Conservation (phyloP, 2,797 vertebrate genomes). For the Falco cherrug region DNA sequence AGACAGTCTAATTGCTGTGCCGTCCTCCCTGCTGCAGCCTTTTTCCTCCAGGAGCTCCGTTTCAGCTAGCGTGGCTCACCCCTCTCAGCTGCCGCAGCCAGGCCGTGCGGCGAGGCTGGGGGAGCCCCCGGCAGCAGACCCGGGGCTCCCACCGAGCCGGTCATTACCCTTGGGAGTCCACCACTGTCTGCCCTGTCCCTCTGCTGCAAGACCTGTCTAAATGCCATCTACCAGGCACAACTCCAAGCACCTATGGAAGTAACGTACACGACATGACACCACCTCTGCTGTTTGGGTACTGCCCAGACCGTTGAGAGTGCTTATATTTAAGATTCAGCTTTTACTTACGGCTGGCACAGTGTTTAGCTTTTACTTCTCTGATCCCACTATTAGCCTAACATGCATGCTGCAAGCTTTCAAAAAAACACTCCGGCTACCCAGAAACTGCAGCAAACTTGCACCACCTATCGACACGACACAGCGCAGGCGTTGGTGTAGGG, state of each 20-base stretch:
- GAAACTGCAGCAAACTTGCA: constrained; percentile 18
- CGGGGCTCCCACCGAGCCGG: not conserved
- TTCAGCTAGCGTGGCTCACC: not conserved
- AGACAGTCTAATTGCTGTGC: not conserved
- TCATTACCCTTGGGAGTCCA: not conserved
- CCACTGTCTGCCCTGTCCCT: not conserved
- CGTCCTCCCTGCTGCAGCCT: constrained; percentile 2
- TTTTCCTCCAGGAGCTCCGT: not conserved
- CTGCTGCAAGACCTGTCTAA: no score
- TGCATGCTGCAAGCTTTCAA: rapidly evolving
- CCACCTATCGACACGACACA: constrained; percentile 1
- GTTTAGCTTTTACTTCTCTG: not conserved
- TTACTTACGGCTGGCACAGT: not conserved
- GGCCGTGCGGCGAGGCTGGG: not conserved
- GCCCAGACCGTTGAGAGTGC: not conserved
- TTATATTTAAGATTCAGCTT: not conserved
- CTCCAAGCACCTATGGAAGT: not conserved
- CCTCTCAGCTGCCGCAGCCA: not conserved
- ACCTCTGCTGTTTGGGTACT: not conserved
- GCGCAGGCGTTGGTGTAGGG: not conserved
- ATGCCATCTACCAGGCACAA: no score
- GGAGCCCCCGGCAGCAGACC: not conserved
- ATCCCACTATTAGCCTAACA: not conserved
- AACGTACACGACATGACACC: not conserved
- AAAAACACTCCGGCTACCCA: not conserved